phyloP scores from a whole-genome alignment of 1,140 invertebrate species.

The Planococcus citri region DNA sequence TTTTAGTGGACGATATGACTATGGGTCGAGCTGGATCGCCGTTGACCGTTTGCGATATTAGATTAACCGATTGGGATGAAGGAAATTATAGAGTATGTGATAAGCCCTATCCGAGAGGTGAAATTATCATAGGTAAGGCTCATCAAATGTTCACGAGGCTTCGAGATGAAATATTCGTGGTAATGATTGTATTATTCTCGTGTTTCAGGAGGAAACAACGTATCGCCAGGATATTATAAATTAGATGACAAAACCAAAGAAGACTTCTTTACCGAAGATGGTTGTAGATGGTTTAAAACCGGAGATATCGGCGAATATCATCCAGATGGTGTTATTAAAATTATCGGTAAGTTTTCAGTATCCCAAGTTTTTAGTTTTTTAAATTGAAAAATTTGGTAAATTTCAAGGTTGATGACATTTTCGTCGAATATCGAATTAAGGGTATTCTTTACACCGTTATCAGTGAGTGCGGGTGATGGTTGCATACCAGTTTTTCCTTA shows the following conservation, averaged over 20 bases:
- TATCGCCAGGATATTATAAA: slow-evolving; percentile 90
- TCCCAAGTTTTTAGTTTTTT: no score
- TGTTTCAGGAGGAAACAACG: slow-evolving; percentile 56
- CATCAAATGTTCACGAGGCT: neutral
- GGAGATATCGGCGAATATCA: slow-evolving; percentile 94
- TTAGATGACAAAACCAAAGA: slow-evolving; percentile 76
- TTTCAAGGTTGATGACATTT: neutral
- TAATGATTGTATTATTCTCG: slow-evolving; percentile 20
- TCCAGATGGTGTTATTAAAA: slow-evolving; percentile 83
- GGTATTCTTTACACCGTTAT: no score
- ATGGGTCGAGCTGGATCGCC: slow-evolving; percentile 83
- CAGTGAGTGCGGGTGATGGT: no score
- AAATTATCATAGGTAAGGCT: slow-evolving; percentile 65
- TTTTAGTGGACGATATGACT: slow-evolving; percentile 48
- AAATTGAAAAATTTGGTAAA: no score
- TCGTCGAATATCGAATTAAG: neutral
- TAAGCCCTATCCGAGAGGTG: slow-evolving; percentile 79
- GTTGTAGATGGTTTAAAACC: slow-evolving; percentile 80
- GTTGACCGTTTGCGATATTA: slow-evolving; percentile 70
- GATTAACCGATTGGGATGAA: slow-evolving; percentile 88
- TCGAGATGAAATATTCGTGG: neutral
- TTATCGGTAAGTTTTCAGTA: slow-evolving; percentile 71
- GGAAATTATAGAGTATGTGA: slow-evolving; percentile 82
- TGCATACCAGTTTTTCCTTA: no score
- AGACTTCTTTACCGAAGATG: slow-evolving; percentile 75